phyloP scores from a whole-genome alignment of 2,113 vertebrate species.

The Nestor notabilis region DNA sequence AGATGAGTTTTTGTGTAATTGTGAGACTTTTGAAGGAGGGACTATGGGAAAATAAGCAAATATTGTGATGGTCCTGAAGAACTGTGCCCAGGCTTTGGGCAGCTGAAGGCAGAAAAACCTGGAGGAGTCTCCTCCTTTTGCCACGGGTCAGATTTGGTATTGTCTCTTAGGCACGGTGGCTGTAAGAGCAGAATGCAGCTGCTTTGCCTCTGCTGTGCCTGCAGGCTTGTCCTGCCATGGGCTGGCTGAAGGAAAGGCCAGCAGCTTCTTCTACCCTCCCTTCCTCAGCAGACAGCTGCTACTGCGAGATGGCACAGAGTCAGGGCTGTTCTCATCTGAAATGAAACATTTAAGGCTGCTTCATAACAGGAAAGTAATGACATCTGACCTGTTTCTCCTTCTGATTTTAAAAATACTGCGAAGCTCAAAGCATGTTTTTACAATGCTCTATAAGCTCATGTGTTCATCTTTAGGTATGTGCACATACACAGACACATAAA shows the following conservation, averaged over 20 bases:
- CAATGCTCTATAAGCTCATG: accelerated
- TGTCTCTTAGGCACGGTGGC: background rate
- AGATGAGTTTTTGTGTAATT: background rate
- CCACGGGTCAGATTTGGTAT: background rate
- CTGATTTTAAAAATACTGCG: background rate
- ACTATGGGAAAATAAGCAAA: background rate
- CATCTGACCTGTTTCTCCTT: background rate
- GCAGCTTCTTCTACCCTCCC: background rate
- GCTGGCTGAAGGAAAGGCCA: background rate
- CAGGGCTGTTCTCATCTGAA: background rate
- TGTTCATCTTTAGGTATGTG: background rate
- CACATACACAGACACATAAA: accelerated
- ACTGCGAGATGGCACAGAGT: background rate
- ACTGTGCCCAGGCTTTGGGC: background rate
- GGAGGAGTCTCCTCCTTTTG: background rate
- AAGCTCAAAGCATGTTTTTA: background rate
- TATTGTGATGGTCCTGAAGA: background rate
- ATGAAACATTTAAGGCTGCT: background rate
- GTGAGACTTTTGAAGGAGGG: background rate
- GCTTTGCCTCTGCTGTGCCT: background rate
- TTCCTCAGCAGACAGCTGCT: background rate
- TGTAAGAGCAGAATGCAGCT: background rate
- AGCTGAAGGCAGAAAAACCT: background rate
- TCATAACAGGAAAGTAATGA: background rate
- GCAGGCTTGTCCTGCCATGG: background rate